These are phyloP conservation scores for Nephrotoma appendiculata DNA, from an alignment of 2,888 invertebrate genomes.

Conservation along the genomic window DNA sequence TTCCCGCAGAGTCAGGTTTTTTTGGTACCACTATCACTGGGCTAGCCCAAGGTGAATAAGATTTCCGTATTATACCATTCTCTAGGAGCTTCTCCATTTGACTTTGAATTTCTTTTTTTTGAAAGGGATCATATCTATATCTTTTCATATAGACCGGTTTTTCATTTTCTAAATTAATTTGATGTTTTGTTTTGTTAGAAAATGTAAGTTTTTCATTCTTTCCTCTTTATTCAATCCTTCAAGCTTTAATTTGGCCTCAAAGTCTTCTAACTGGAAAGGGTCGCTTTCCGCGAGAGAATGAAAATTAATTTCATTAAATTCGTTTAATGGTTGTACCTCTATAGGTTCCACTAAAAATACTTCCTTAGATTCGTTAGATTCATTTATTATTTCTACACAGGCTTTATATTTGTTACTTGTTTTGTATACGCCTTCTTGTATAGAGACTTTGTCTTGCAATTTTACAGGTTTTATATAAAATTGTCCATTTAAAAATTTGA, in stretches of 20 bases:
- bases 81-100: not conserved
- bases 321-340: not conserved
- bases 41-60: not conserved
- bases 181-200: not conserved
- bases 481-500: not conserved
- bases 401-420: not conserved
- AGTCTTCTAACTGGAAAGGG: not conserved
- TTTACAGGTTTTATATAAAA: not conserved
- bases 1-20: too few species aligned
- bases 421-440: not conserved
- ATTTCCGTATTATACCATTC: not conserved
- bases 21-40: too few species aligned
- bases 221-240: not conserved
- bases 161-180: not conserved
- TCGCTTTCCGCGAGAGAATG: not conserved
- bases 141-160: not conserved
- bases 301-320: not conserved
- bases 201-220: not conserved
- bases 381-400: not conserved
- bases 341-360: not conserved
- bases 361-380: not conserved
- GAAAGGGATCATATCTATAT: not conserved
- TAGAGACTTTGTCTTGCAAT: not conserved
- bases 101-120: not conserved
- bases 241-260: not conserved